Evolutionary conservation across 2,113 vertebrate genomes (phyloP), one percentile per base, ranked within the genome.

Genomic region (Prinia subflava): DNA sequence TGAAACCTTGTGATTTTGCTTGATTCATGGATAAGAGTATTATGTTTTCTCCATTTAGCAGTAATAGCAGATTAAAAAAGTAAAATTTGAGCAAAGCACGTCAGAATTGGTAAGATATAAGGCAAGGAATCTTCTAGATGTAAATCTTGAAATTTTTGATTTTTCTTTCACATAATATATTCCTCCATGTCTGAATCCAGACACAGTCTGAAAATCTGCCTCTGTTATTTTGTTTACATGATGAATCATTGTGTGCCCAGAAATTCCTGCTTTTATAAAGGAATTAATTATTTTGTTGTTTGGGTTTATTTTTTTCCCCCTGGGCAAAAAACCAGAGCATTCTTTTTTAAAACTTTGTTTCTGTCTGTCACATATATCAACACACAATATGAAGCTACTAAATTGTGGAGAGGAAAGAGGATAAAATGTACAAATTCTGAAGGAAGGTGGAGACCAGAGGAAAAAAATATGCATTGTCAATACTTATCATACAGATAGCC

Each of bases 1-100:
- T 83, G 85, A 83, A 75, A 87, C 74, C 78, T 88, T 86, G 59
- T 87, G 75, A 91, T 90, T 96, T 94, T 84, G 11, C 49, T 70
- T 90, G 18, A 37, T 83, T 94, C 68, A 47, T 57, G 65, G 55
- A 90, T 91, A 47, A 92, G 3, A 89, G 24, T 25, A 41, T 55
- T 67, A 59, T 35, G 49, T 71, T 44, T 77, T 87, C 50, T 30
- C 13, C 64, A 74, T 79, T 91, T 90, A 91, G 50, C 42, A 76
- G 55, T 31, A 88, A 71, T 76, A 90, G 35, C 75, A 89, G 44
- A 86, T 73, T 75, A 33, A 92, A 93, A 91, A 70, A 91, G 44
- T 49, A 75, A 87, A 71, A 70, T 83, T 92, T 84, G 49, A 93
- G 35, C 23, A 73, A 94, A 89, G 35, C 55, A 33, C 76, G 22